Evolutionary conservation across 2,113 vertebrate genomes (phyloP).

Genomic region (Micronycteris hirsuta): DNA sequence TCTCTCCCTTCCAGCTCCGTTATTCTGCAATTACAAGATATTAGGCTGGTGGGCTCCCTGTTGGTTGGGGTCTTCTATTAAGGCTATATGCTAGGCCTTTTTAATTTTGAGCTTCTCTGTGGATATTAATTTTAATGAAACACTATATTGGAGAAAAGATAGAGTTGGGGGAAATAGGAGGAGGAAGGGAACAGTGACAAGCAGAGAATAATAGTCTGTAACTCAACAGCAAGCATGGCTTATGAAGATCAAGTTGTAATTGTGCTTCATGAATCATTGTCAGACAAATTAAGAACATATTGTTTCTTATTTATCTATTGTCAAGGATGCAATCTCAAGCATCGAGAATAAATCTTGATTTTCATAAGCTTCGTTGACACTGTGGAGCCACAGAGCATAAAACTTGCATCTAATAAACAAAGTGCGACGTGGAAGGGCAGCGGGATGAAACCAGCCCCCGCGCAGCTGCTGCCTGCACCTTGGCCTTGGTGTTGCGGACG

Average conservation of each 20-base stretch:
- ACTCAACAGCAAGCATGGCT: constrained; percentile 61
- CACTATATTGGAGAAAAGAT: background rate
- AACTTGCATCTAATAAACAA: constrained; percentile 74
- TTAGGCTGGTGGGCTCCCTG: background rate
- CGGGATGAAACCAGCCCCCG: background rate
- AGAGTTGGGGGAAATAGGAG: background rate
- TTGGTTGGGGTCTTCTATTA: background rate
- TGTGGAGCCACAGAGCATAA: constrained; percentile 60
- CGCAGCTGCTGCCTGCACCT: background rate
- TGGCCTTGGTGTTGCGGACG: background rate
- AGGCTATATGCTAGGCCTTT: background rate
- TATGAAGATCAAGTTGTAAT: constrained; percentile 74
- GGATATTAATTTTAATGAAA: constrained; percentile 41
- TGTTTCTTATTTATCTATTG: constrained; percentile 79
- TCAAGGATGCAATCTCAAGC: constrained; percentile 73
- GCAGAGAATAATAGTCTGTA: constrained; percentile 58
- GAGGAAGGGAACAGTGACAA: constrained; percentile 23
- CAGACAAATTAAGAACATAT: constrained; percentile 80
- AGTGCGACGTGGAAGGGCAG: constrained; percentile 15
- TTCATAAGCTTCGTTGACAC: constrained; percentile 74
- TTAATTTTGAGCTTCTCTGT: constrained; percentile 33
- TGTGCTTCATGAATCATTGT: constrained; percentile 81
- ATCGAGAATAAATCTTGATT: constrained; percentile 80
- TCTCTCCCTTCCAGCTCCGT: background rate
- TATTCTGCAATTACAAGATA: background rate